Conservation (phyloP, 2,888 invertebrate species). For the Leptopilina drosophilae region DNA sequence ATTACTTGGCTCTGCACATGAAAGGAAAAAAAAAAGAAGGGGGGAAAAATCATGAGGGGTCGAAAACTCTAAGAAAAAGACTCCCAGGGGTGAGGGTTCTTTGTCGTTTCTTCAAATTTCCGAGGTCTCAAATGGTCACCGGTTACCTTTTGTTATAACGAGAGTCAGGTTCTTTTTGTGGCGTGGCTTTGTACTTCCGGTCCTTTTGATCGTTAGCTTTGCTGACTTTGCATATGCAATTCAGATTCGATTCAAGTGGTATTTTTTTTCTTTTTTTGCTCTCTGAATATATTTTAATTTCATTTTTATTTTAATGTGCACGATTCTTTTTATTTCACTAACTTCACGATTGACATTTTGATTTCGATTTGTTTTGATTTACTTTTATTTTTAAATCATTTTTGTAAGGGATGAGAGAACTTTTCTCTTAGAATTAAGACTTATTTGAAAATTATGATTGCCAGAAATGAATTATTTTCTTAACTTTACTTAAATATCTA, state of each 20-base stretch:
- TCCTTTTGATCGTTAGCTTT: constrained; percentile 53
- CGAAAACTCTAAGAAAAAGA: constrained; percentile 52
- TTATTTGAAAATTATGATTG: too few species aligned
- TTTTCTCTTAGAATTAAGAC: too few species aligned
- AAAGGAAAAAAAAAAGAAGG: constrained; percentile 41
- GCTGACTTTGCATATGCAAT: constrained; percentile 48
- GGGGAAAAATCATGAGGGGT: constrained; percentile 50
- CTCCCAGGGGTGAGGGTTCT: constrained; percentile 53
- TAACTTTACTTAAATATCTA: not conserved
- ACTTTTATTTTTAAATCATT: too few species aligned
- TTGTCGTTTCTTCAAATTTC: constrained; percentile 58
- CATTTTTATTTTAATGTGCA: not conserved
- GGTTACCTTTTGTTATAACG: constrained; percentile 55
- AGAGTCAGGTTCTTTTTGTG: constrained; percentile 57
- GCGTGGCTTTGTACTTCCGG: constrained; percentile 52
- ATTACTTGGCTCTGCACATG: constrained; percentile 54
- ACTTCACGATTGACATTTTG: too few species aligned
- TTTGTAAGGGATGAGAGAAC: too few species aligned
- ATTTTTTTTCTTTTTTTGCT: not conserved
- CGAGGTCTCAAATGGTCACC: constrained; percentile 54
- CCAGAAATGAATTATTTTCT: not conserved
- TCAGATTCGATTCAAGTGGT: constrained; percentile 5
- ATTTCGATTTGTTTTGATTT: too few species aligned
- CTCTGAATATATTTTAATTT: constrained; percentile 22
- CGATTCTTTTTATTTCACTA: too few species aligned